Evolutionary conservation across 2,888 invertebrate species (phyloP), one percentile per base, ranked within the genome.

Genomic region (Mythimna ferrago): DNA sequence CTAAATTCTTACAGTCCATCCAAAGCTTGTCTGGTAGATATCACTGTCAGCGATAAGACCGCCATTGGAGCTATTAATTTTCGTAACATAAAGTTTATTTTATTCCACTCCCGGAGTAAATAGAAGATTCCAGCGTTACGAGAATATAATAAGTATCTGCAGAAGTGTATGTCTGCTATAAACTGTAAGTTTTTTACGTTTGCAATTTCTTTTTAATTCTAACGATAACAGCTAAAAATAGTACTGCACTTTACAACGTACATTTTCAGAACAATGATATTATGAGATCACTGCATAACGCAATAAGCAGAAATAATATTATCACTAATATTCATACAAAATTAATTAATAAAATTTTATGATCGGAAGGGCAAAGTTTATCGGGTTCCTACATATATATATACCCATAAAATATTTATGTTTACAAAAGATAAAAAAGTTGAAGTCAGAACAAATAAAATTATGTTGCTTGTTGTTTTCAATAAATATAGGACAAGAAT

Each of bases 291-390:
- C 41, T 32, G 6, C 38, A 66, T 57, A 6, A 58, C 51, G 61
- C 35, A 58, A 62, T 48, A 26, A 56, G 0, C 9, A 57, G 7
- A 35, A 41, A 51, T 14, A 26, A 51, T 72, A 72, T 19, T 19
- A 69, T 66, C 74, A 58, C n/a, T 26, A 53, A 51, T 19, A 7
- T 26, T 38, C 11, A 58, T 56, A 56, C 32, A 56, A 72, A 44
- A 82, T 54, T 53, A 32, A 78, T 58, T 65, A 54, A 83, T 66
- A 48, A 16, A 64, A 61, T 44, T 64, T 41, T 19, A 67, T 14
- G 26, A 56, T 61, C 38, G 48, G 61, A 73, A 80, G 79, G 56
- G 58, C 73, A 68, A 21, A 65, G 67, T 67, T 65, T 79, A 80
- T 68, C 66, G 38, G 11, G 41, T 11, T 41, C 3, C 11, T 16